Conservation (phyloP, 2,113 vertebrate genomes). For the Fregata magnificens region DNA sequence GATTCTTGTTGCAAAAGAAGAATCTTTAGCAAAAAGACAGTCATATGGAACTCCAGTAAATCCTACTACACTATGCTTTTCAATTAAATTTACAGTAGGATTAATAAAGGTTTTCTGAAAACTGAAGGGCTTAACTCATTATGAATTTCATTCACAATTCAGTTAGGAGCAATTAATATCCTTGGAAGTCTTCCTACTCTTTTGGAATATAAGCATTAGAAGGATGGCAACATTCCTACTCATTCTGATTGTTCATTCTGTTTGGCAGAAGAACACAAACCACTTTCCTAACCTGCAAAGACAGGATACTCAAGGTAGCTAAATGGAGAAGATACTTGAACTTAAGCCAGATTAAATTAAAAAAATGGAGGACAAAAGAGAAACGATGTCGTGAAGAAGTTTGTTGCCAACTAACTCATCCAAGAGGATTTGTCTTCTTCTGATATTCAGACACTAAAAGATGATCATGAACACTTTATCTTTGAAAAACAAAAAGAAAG, state of each 20-base stretch:
- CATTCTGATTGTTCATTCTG: not conserved
- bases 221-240: not conserved
- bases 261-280: conserved; percentile 51
- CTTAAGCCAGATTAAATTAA: conserved; percentile 10
- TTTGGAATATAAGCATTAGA: not conserved
- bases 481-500: not conserved
- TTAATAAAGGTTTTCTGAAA: not conserved
- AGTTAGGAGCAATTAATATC: not conserved
- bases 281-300: conserved; percentile 37
- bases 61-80: not conserved
- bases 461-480: not conserved
- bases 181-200: not conserved
- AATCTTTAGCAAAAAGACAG: not conserved
- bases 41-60: not conserved
- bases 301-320: conserved; percentile 1
- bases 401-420: not conserved
- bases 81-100: not conserved
- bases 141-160: not conserved
- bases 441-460: not conserved
- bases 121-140: not conserved
- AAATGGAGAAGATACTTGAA: conserved; percentile 36
- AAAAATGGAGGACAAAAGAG: conserved; percentile 29
- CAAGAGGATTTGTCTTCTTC: not conserved
- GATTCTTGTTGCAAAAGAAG: not conserved
- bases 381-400: not conserved